Evolutionary conservation across 30 jellyfish, hydroid and myxozoan species (phyloP), one percentile per base, ranked within the genome.

Genomic region (Pseudorhiza aurosa): DNA sequence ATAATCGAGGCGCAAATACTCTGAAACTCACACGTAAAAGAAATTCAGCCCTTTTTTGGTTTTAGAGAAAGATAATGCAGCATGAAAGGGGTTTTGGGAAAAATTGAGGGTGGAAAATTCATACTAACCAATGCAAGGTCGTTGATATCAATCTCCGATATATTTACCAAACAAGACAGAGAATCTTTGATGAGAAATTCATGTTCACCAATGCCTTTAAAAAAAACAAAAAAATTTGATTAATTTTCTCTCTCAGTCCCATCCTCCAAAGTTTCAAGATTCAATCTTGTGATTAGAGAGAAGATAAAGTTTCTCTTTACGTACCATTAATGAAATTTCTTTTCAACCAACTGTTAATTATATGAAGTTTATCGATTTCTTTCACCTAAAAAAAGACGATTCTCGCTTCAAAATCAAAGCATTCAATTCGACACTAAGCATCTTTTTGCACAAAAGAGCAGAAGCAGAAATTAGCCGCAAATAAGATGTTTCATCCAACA

Each of bases 251-350:
- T n/a, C n/a, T n/a, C n/a, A n/a, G n/a, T n/a, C n/a, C n/a, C n/a
- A n/a, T n/a, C n/a, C n/a, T n/a, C n/a, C n/a, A n/a, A n/a, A n/a
- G n/a, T n/a, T n/a, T n/a, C n/a, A n/a, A n/a, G n/a, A n/a, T n/a
- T n/a, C n/a, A n/a, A n/a, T n/a, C n/a, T n/a, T n/a, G n/a, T n/a
- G n/a, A n/a, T n/a, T n/a, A n/a, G n/a, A n/a, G n/a, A n/a, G n/a
- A n/a, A n/a, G n/a, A n/a, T n/a, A n/a, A n/a, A n/a, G n/a, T n/a
- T n/a, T n/a, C n/a, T n/a, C n/a, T n/a, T n/a, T n/a, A 72, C 24
- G 14, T 64, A 79, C 91, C 91, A 45, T 79, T 29, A 9, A 64
- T 35, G 72, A 68, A 72, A 50, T 83, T 83, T 58, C 95, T 53
- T 21, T 29, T 84, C 47, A 72, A 53, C 95, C 95, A 83, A 21